Percentiles rank a stretch among this genome's conserved stretches.
These are phyloP conservation scores for Lycocerus yunnanus DNA, from an alignment of 2,888 invertebrate genomes.

Conservation along the genomic window DNA sequence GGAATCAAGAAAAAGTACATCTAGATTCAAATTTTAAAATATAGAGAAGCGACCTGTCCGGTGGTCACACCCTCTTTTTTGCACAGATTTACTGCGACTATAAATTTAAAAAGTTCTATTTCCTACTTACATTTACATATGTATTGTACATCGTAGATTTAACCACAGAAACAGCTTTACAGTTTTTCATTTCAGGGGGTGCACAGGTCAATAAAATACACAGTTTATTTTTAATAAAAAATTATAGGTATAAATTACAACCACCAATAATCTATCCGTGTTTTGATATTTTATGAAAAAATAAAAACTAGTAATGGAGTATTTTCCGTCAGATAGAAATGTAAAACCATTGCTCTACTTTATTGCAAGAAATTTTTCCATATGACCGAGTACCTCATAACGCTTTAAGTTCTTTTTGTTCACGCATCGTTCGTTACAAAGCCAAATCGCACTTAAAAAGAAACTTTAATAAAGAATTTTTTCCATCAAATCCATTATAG, in stretches of 20 bases:
- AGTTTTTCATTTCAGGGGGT: constrained; percentile 21
- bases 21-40: constrained; percentile 24
- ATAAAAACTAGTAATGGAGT: constrained; percentile 10
- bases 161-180: constrained; percentile 13
- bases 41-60: constrained; percentile 21
- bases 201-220: background rate
- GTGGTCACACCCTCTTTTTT: constrained; percentile 26
- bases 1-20: constrained; percentile 11
- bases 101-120: constrained; percentile 27
- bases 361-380: constrained; percentile 21
- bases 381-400: constrained; percentile 24
- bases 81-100: constrained; percentile 23
- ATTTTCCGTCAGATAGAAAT: constrained; percentile 16
- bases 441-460: constrained; percentile 23
- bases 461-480: constrained; percentile 27
- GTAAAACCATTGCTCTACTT: constrained; percentile 19
- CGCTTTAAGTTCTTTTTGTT: constrained; percentile 22
- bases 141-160: constrained; percentile 18
- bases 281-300: background rate
- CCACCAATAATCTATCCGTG: background rate
- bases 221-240: background rate
- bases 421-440: constrained; percentile 22
- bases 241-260: background rate
- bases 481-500: constrained; percentile 23
- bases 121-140: constrained; percentile 28